A percentile compares a stretch with the other conserved stretches of the same genome.
These are phyloP conservation scores for Acanthornis magna DNA, from an alignment of 2,797 vertebrate species.

Conservation along the genomic window DNA sequence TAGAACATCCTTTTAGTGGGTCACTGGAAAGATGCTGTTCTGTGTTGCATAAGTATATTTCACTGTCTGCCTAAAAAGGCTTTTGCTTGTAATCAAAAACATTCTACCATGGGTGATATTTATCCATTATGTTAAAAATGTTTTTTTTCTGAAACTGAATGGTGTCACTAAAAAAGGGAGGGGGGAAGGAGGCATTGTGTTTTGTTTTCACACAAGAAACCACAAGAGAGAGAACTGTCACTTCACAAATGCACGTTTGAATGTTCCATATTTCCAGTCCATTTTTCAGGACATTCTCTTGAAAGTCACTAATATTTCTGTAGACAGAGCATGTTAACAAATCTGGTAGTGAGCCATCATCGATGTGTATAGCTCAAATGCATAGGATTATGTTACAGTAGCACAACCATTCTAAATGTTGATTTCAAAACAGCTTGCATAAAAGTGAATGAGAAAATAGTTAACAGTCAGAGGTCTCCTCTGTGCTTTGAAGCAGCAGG, in stretches of 20 bases:
- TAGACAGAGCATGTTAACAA: background rate
- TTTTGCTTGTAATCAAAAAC: background rate
- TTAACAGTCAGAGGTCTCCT: background rate
- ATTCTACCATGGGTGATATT: background rate
- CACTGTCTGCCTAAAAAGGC: background rate
- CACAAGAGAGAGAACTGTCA: background rate
- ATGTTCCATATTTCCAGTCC: background rate
- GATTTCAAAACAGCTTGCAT: background rate
- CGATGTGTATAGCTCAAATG: background rate
- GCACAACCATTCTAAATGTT: background rate
- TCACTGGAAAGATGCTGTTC: background rate
- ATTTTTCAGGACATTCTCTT: background rate
- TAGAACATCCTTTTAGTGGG: constrained; percentile 1
- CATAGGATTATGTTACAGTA: background rate
- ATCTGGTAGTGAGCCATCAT: accelerated
- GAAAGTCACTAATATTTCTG: background rate
- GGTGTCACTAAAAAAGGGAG: background rate
- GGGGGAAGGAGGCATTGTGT: background rate
- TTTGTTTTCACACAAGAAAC: background rate
- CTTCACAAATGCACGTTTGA: background rate
- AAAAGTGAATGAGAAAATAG: background rate
- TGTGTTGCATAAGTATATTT: background rate
- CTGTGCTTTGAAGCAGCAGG: background rate
- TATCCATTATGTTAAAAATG: background rate
- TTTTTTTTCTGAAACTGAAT: background rate